Conservation (phyloP, 2,888 invertebrate genomes). For the Nasonia oneida region DNA sequence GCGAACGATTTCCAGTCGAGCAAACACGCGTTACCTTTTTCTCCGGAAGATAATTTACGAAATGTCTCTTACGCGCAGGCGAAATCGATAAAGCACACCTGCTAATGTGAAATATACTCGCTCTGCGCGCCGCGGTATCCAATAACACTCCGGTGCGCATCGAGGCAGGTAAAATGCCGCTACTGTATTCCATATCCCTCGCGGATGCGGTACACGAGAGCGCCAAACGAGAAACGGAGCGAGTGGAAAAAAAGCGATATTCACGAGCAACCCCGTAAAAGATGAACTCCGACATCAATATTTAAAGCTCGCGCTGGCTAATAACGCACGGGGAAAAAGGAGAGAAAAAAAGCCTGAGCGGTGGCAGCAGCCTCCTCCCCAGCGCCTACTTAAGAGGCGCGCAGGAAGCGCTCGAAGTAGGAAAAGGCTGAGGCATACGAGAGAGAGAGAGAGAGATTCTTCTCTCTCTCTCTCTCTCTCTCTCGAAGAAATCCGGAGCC, state of each 20-base stretch:
- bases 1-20: not conserved
- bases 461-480: not conserved
- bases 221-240: not conserved
- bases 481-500: not conserved
- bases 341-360: not conserved
- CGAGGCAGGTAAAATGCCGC: not conserved
- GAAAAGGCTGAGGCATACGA: not conserved
- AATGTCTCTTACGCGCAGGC: not conserved
- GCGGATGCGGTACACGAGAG: not conserved
- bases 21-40: not conserved
- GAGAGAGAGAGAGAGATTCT: not conserved
- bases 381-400: slow-evolving; percentile 2
- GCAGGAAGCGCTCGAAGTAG: slow-evolving; percentile 5
- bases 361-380: not conserved
- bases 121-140: not conserved
- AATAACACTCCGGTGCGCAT: not conserved
- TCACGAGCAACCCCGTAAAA: slow-evolving; percentile 11
- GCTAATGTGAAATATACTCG: not conserved
- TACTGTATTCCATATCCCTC: slow-evolving; percentile 1
- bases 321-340: not conserved
- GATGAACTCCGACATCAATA: slow-evolving; percentile 13
- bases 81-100: not conserved
- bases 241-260: not conserved
- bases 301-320: not conserved
- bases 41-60: not conserved